Percentiles rank a stretch among this genome's conserved stretches.
phyloP scores from a whole-genome alignment of 2,888 invertebrate species.

The Campopleginae sp. region DNA sequence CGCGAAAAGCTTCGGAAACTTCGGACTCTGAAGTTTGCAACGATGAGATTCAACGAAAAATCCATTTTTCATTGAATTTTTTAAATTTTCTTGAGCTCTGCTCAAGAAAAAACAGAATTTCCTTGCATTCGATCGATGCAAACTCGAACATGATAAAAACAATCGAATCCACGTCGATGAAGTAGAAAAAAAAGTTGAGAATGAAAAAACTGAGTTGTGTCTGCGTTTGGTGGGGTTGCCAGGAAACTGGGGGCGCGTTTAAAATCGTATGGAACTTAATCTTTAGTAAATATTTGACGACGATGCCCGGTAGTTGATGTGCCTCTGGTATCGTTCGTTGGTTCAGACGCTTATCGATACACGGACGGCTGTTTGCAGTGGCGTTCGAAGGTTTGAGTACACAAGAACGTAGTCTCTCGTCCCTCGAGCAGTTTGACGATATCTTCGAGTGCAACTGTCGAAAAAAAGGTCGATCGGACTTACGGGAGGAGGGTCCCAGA shows the following conservation, averaged over 20 bases:
- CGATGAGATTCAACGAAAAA: no score
- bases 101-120: no score
- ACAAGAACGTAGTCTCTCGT: constrained; percentile 2
- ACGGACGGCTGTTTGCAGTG: neutral
- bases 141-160: no score
- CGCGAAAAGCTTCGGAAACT: no score
- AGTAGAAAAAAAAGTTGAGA: neutral
- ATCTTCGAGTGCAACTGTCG: constrained; percentile 35
- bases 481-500: neutral
- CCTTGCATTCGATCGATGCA: no score
- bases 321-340: constrained; percentile 43
- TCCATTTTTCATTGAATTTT: no score
- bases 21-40: no score
- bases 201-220: neutral
- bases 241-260: constrained; percentile 23
- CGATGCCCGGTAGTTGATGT: constrained; percentile 57
- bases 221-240: neutral
- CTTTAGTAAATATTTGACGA: constrained; percentile 64
- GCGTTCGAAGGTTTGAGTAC: constrained; percentile 38
- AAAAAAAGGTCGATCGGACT: neutral
- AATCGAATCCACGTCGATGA: no score
- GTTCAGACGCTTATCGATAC: constrained; percentile 64
- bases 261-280: constrained; percentile 56
- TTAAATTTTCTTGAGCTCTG: no score
- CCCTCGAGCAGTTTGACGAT: constrained; percentile 19